phyloP scores from a whole-genome alignment of 2,113 vertebrate species.

The Passer domesticus region DNA sequence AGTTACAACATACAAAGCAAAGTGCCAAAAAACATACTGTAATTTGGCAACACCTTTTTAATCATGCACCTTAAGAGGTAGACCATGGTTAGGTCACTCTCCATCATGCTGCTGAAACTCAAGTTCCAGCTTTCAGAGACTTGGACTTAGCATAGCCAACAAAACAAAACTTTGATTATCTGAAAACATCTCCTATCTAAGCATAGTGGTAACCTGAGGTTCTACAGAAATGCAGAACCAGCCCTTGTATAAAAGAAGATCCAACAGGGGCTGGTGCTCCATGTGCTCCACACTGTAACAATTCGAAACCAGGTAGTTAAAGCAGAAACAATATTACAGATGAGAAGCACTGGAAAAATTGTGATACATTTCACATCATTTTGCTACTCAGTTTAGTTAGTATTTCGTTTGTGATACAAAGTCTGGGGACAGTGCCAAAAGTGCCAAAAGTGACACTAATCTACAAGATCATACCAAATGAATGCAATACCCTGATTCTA shows the following conservation, averaged over 20 bases:
- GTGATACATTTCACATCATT: not conserved
- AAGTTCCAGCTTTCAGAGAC: not conserved
- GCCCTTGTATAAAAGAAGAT: not conserved
- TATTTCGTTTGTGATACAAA: not conserved
- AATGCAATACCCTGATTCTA: not conserved
- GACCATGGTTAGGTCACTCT: not conserved
- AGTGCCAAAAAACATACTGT: accelerated
- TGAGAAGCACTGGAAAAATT: not conserved
- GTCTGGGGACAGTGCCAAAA: not conserved
- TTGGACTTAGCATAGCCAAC: accelerated
- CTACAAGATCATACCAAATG: not conserved
- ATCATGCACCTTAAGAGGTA: not conserved
- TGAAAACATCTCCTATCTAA: not conserved
- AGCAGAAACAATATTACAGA: not conserved
- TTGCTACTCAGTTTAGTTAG: not conserved
- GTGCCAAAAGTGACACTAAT: not conserved
- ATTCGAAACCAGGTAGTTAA: not conserved
- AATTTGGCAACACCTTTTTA: not conserved
- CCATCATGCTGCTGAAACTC: accelerated
- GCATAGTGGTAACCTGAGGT: not conserved
- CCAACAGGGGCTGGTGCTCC: not conserved
- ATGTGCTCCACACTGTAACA: accelerated
- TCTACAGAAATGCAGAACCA: not conserved
- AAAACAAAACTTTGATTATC: not conserved
- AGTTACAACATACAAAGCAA: not conserved